Evolutionary conservation across 2,797 vertebrate genomes (phyloP).

Genomic region (Syngnathus rostellatus): DNA sequence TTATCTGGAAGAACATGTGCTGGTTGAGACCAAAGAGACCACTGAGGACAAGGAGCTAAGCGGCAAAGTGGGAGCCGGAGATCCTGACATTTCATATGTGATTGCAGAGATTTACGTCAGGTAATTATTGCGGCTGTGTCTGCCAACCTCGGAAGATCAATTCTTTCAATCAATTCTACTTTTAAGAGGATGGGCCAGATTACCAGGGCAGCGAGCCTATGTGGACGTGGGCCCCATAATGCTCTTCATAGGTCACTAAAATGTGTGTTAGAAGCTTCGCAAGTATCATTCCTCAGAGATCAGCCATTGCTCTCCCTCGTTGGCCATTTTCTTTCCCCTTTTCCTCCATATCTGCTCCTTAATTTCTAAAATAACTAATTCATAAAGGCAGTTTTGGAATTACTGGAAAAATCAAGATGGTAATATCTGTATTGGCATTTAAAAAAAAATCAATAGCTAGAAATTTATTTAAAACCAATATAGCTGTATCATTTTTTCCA

Average conservation of each 20-base stretch:
- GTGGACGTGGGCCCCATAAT: conserved; percentile 58
- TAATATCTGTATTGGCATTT: conserved; percentile 51
- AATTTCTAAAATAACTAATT: conserved; percentile 33
- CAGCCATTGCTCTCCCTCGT: conserved; percentile 19
- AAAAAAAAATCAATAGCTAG: conserved; percentile 52
- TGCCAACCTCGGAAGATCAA: conserved; percentile 68
- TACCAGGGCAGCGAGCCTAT: conserved; percentile 55
- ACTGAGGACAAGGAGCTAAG: conserved; percentile 15
- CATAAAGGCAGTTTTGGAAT: conserved; percentile 13
- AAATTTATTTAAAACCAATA: conserved; percentile 51
- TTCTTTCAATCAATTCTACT: conserved; percentile 74
- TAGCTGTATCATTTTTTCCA: conserved; percentile 27
- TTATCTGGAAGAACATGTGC: conserved; percentile 8
- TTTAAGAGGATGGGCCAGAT: conserved; percentile 74
- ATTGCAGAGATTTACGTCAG: conserved; percentile 68
- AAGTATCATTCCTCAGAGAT: conserved; percentile 47
- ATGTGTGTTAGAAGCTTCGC: conserved; percentile 62
- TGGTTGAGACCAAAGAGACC: background rate
- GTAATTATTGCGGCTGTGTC: conserved; percentile 67
- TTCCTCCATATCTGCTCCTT: background rate
- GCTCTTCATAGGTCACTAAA: conserved; percentile 72
- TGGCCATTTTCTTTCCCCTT: conserved; percentile 5
- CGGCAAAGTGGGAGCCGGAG: conserved; percentile 8
- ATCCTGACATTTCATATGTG: conserved; percentile 64
- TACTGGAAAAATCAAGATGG: conserved; percentile 28